Evolutionary conservation across 2,113 vertebrate species (phyloP), one percentile per base, ranked within the genome.

Genomic region (Alectura lathami): DNA sequence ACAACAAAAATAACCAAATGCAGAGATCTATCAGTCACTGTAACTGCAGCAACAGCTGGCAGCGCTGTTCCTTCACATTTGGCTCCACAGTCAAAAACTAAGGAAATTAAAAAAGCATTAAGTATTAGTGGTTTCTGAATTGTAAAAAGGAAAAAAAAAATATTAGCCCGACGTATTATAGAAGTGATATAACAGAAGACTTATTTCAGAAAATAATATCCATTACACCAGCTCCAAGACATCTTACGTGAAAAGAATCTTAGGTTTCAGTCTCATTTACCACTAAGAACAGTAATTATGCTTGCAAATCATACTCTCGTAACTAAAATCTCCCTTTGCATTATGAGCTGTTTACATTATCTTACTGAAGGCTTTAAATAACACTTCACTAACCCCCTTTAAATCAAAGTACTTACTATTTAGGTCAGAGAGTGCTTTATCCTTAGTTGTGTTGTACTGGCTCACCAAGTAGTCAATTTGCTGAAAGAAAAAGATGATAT

Each of bases 391-490:
- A 93, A 67, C 64, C 8, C 18, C 40, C 6, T 56, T 75, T 74
- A 83, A 77, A 75, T 68, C 51, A 81, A 80, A 89, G 47, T 94
- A 99, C 99, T 99, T 97, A 99, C 99, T 98, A 81, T 99, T 98
- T 87, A 99, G 98, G 96, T 99, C 99, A 32, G 97, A 98, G 80
- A 99, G 95, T 40, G 98, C 98, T 96, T 97, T 98, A 67, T 98
- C 97, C 98, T 98, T 99, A 74, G 98, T 98, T 13, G 97, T 98
- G 92, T 97, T 97, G 70, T 99, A 99, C 87, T 99, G 98, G 80
- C 89, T 98, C 95, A 98, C 92, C 60, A 99, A 96, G 92, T 99
- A 99, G 79, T 98, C 96, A 42, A 99, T 98, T 99, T 99, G 99
- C 99, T 99, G 95, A 92, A 97, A n/a, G 30, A 97, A 63, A 51